Base-by-base conservation (phyloP, 2,113 vertebrate species). In the Anas platyrhynchos region DNA sequence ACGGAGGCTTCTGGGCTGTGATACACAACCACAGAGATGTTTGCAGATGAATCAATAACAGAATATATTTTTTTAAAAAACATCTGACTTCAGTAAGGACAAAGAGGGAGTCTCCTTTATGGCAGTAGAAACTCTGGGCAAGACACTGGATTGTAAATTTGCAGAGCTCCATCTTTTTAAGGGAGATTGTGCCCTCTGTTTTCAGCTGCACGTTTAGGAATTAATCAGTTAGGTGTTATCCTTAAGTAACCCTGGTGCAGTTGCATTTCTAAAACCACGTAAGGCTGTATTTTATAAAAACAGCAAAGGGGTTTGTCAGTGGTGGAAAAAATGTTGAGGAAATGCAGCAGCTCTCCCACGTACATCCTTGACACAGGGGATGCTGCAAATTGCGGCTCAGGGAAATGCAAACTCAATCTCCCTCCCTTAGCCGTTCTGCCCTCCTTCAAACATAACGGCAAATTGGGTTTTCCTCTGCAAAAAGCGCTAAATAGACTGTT, bases 401-500 rank as follows among this genome's bases (percentile, higher is more conserved):
- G 78, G 61, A 87, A 83, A 93, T 31, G n/a, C 25, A 81, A 82
- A 31, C 50, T 80, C 63, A 8, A 29, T 89, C 77, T 91, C 50
- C 15, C 25, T 92, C 89, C 65, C 62, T 89, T 41, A 54, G 16
- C 27, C 54, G 17, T 86, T 69, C 65, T 83, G 13, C 41, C 50
- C 86, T 76, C 78, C 65, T 80, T 67, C 9, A 3, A 91, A 93
- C 16, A 34, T 56, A 38, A 22, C 85, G 54, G 43, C 67, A 88
- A 94, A 69, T 89, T 91, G 58, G 55, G 22, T 74, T 93, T 88
- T 11, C 23, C 23, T 31, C 68, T 80, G 48, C 41, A 86, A 94
- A 88, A 94, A 41, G 62, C 88, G 56, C 46, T 50, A 75, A 91
- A 72, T 69, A 86, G 89, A 91, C 86, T 82, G 96, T 96, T 96